Conservation (phyloP, 2,113 vertebrate species). For the Gobiocypris rarus region DNA sequence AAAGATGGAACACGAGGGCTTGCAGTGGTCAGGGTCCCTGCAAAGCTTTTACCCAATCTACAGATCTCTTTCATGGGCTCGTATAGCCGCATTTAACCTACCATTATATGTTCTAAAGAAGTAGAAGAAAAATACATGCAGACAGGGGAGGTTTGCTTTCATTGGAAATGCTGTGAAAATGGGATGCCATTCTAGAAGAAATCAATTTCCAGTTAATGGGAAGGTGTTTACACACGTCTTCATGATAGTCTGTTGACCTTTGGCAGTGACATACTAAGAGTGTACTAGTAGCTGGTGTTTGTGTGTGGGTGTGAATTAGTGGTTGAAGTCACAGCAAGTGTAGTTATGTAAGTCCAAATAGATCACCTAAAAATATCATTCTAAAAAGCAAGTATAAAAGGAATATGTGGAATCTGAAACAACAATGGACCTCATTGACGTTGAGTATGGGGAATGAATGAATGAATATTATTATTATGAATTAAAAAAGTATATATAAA, state of each 20-base stretch:
- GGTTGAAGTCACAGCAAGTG: neutral
- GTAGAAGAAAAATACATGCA: neutral
- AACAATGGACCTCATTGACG: too few species aligned
- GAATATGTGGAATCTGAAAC: too few species aligned
- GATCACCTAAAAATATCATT: neutral
- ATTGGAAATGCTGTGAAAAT: slow-evolving; percentile 20
- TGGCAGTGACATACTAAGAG: neutral
- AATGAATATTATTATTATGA: too few species aligned
- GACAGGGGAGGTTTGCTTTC: neutral
- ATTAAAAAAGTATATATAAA: too few species aligned
- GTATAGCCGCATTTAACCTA: slow-evolving; percentile 10
- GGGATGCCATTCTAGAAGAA: neutral
- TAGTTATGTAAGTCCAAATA: neutral
- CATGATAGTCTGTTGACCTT: slow-evolving; percentile 36
- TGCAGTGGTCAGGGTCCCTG: slow-evolving; percentile 18
- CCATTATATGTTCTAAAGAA: slow-evolving; percentile 7
- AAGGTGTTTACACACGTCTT: neutral
- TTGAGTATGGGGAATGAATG: too few species aligned
- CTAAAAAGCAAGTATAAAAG: too few species aligned
- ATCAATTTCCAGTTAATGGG: slow-evolving; percentile 2
- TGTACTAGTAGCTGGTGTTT: slow-evolving; percentile 20
- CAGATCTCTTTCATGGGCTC: neutral
- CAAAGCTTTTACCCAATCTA: slow-evolving; percentile 46
- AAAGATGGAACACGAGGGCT: slow-evolving; percentile 32
- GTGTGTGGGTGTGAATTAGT: slow-evolving; percentile 14